Base-by-base conservation (phyloP, 2,797 vertebrate species). In the Ptychobarbus kaznakovi region DNA sequence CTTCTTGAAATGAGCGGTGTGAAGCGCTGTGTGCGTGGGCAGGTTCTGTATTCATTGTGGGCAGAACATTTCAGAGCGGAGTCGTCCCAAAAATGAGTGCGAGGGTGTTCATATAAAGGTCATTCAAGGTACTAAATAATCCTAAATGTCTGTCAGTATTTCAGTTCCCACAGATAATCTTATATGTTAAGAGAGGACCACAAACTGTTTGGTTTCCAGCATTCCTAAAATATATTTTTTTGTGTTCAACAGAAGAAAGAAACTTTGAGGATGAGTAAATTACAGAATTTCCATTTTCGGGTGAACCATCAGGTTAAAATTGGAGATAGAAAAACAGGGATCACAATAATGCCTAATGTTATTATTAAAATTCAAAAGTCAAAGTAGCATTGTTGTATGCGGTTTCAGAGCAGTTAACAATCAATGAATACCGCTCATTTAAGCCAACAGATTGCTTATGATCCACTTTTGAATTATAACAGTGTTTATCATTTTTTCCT, bases 21-120 rank as follows among this genome's bases (percentile, higher is more conserved):
- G 53, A 38, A 56, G 18, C 1, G 35, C 20, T 69, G 58, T 56
- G 56, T 46, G 49, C 6, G n/a, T 80, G 12, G 51, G 53, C 28
- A 73, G 20, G n/a, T 42, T 42, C 44, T 28, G 16, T 35, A 22
- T 76, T 83, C 58, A n/a, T 28, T 68, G 44, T 68, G 35, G 82
- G 32, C 35, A 58, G 16, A 69, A 16, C 0, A 32, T 69, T 20
- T 77, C 3, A 51, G 38, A 11, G 38, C 5, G n/a, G 76, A n/a
- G 56, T 63, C 2, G 38, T 78, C 76, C 76, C 76, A 25, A 28
- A 78, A 28, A 44, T 25, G 9, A 78, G 38, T 6, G 1, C 8
- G 22, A 13, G 75, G 75, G 8, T 11, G n/a, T 61, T 78, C 73
- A 42, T 42, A 18, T 56, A 63, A 78, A 63, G n/a, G 38, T 61